Conservation (phyloP, 2,888 invertebrate genomes). For the Sesia bembeciformis region DNA sequence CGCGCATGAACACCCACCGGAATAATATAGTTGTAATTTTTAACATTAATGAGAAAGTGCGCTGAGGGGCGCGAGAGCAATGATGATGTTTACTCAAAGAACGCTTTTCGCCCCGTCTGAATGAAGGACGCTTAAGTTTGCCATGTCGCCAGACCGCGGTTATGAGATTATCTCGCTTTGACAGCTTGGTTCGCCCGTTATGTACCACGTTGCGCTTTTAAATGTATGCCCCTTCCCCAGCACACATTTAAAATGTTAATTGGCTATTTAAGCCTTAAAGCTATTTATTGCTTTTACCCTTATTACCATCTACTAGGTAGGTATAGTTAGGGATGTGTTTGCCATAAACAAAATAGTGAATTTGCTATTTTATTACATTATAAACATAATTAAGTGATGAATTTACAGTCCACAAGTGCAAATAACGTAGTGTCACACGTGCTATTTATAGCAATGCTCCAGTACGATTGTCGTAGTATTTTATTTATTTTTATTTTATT, state of each 20-base stretch:
- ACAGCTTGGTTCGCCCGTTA: constrained; percentile 42
- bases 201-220: constrained; percentile 32
- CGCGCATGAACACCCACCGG: constrained; percentile 34
- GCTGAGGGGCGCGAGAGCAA: constrained; percentile 11
- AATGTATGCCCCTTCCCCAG: constrained; percentile 31
- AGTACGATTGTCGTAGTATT: no score
- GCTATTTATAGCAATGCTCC: no score
- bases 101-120: constrained; percentile 46
- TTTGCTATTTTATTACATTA: no score
- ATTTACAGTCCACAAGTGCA: no score
- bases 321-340: no score
- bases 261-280: constrained; percentile 27
- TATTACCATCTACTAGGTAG: no score
- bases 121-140: constrained; percentile 54
- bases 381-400: no score
- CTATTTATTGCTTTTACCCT: no score
- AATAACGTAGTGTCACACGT: no score
- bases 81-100: constrained; percentile 42
- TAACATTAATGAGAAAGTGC: constrained; percentile 35
- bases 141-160: constrained; percentile 52
- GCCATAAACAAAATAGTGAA: no score
- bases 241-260: constrained; percentile 45
- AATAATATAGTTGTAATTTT: constrained; percentile 28
- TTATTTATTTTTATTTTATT: no score
- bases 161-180: constrained; percentile 70